A percentile compares a stretch with the other conserved stretches of the same genome.
These are phyloP conservation scores for Xiphydria camelus DNA, from an alignment of 2,888 invertebrate species.

Conservation along the genomic window DNA sequence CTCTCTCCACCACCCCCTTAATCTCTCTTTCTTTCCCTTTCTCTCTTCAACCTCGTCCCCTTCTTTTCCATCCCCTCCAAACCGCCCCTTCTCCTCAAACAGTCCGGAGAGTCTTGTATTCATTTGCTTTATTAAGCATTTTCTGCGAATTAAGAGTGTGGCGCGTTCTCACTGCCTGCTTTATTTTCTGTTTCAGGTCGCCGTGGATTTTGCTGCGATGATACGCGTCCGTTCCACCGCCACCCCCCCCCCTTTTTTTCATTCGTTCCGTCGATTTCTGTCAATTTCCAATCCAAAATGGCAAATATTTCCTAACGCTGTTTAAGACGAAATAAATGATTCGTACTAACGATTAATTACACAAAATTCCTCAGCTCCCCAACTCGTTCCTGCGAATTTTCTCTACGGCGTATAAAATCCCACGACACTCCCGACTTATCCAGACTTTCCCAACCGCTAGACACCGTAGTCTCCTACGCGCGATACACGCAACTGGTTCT, in stretches of 20 bases:
- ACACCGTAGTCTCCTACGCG: too few relatives aligned
- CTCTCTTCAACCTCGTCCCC: neutral
- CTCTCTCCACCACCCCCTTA: constrained; percentile 5
- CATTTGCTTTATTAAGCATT: constrained; percentile 42
- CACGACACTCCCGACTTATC: too few relatives aligned
- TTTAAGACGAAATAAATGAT: too few relatives aligned
- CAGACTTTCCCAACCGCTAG: neutral
- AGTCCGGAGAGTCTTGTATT: constrained; percentile 36
- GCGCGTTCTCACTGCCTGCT: constrained; percentile 14
- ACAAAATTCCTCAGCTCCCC: too few relatives aligned
- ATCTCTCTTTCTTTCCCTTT: constrained; percentile 13
- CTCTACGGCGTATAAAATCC: too few relatives aligned
- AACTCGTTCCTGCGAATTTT: too few relatives aligned
- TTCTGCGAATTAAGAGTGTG: constrained; percentile 35
- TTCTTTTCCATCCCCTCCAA: constrained; percentile 2
- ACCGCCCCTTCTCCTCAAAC: constrained; percentile 16
- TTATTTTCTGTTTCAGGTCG: too few relatives aligned
- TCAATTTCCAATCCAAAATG: too few relatives aligned
- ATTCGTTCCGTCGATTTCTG: constrained; percentile 7
- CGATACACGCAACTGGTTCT: constrained; percentile 2
- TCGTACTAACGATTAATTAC: too few relatives aligned
- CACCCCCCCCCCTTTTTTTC: constrained; percentile 7
- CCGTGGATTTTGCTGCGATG: too few relatives aligned
- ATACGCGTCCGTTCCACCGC: constrained; percentile 5
- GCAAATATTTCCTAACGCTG: too few relatives aligned